Percentiles rank a stretch among this genome's conserved stretches.
phyloP scores from a whole-genome alignment of 2,797 vertebrate species.

The Anguilla megastoma region DNA sequence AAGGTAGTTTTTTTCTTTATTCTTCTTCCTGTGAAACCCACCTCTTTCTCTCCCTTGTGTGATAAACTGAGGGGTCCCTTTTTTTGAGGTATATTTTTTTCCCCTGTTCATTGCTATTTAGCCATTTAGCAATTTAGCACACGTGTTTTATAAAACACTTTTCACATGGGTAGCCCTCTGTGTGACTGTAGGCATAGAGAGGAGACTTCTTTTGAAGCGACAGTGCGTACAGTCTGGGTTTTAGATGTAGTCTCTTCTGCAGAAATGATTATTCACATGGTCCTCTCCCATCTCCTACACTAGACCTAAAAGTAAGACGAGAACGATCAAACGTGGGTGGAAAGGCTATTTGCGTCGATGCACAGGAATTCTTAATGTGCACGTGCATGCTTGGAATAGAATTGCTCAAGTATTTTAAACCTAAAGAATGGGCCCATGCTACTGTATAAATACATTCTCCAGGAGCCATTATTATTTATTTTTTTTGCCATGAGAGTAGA shows the following conservation, averaged over 20 bases:
- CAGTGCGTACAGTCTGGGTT: constrained; percentile 37
- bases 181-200: constrained; percentile 55
- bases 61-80: constrained; percentile 59
- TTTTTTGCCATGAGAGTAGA: constrained; percentile 53
- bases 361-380: constrained; percentile 72
- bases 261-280: constrained; percentile 48
- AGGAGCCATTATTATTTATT: constrained; percentile 61
- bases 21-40: not conserved
- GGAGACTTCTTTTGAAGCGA: constrained; percentile 50
- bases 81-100: constrained; percentile 51
- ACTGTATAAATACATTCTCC: constrained; percentile 66
- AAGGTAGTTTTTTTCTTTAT: not conserved
- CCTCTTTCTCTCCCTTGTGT: constrained; percentile 57
- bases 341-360: constrained; percentile 65
- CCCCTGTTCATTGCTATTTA: constrained; percentile 59
- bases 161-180: constrained; percentile 49
- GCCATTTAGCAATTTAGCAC: constrained; percentile 66
- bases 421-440: constrained; percentile 65
- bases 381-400: constrained; percentile 64
- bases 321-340: constrained; percentile 59
- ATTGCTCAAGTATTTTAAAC: constrained; percentile 71
- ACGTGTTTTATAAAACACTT: constrained; percentile 65
- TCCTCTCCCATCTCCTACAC: constrained; percentile 57
- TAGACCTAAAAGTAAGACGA: constrained; percentile 60
- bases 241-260: constrained; percentile 44